Conservation (phyloP, 2,888 invertebrate genomes). For the Pyrgus malvae region DNA sequence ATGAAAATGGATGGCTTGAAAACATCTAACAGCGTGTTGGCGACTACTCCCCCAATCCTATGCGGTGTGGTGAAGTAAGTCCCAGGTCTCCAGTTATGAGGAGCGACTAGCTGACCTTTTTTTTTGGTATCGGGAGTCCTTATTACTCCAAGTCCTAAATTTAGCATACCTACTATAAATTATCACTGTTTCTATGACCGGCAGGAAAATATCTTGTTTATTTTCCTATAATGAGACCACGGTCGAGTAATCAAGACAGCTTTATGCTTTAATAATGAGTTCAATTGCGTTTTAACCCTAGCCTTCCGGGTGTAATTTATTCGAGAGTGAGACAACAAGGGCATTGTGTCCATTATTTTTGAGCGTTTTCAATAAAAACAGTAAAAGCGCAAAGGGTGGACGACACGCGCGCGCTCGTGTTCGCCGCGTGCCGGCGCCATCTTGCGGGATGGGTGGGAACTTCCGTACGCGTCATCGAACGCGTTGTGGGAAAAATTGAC, state of each 20-base stretch:
- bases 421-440: slow-evolving; percentile 57
- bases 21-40: no score
- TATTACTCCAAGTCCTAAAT: no score
- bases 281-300: slow-evolving; percentile 77
- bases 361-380: slow-evolving; percentile 76
- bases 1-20: no score
- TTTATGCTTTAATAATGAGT: slow-evolving; percentile 55
- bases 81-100: no score
- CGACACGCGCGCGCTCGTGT: slow-evolving; percentile 53
- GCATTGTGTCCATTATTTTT: slow-evolving; percentile 71
- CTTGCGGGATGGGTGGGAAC: slow-evolving; percentile 74
- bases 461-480: slow-evolving; percentile 60
- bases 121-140: no score
- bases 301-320: slow-evolving; percentile 68
- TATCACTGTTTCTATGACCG: no score
- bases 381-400: slow-evolving; percentile 57
- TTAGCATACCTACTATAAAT: no score
- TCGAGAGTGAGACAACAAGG: slow-evolving; percentile 63
- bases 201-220: neutral
- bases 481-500: slow-evolving; percentile 64
- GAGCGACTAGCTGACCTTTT: no score
- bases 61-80: no score
- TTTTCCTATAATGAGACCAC: neutral
- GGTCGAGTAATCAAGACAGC: slow-evolving; percentile 5
- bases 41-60: no score